Percentiles rank a stretch among this genome's conserved stretches.
Evolutionary conservation across 2,113 vertebrate genomes (phyloP).

Genomic region (Lophius piscatorius): DNA sequence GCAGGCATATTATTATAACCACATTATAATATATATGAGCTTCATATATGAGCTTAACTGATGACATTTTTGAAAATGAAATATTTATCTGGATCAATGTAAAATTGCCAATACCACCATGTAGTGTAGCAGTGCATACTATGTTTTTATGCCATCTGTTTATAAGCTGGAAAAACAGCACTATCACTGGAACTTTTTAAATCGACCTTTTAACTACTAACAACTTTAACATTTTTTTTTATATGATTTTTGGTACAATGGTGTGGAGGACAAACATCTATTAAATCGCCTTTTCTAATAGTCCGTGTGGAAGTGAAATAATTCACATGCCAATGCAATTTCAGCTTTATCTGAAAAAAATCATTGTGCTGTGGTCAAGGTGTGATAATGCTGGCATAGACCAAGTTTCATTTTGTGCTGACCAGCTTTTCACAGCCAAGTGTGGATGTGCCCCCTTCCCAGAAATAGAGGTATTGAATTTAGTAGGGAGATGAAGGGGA

Average conservation of each 20-base stretch:
- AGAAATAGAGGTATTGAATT: conserved; percentile 83
- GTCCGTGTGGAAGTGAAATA: neutral
- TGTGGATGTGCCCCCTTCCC: conserved; percentile 63
- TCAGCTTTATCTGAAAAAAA: conserved; percentile 17
- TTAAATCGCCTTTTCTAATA: neutral
- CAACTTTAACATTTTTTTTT: too few species aligned
- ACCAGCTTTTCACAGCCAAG: conserved; percentile 71
- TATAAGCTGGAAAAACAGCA: too few species aligned
- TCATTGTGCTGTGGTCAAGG: neutral
- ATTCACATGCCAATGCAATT: conserved; percentile 15
- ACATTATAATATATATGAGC: neutral
- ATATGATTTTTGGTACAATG: neutral
- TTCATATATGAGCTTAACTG: too few species aligned
- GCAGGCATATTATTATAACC: too few species aligned
- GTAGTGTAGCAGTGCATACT: too few species aligned
- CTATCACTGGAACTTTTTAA: neutral
- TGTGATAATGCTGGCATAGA: conserved; percentile 32
- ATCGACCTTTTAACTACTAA: neutral
- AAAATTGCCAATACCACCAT: too few species aligned
- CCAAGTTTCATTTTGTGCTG: conserved; percentile 62
- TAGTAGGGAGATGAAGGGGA: conserved; percentile 72
- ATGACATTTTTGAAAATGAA: too few species aligned
- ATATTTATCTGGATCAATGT: too few species aligned
- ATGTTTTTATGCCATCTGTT: too few species aligned
- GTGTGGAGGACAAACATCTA: neutral